Percentiles rank a stretch among this genome's conserved stretches.
phyloP scores from a whole-genome alignment of 1,140 invertebrate species.

The Ips nitidus region DNA sequence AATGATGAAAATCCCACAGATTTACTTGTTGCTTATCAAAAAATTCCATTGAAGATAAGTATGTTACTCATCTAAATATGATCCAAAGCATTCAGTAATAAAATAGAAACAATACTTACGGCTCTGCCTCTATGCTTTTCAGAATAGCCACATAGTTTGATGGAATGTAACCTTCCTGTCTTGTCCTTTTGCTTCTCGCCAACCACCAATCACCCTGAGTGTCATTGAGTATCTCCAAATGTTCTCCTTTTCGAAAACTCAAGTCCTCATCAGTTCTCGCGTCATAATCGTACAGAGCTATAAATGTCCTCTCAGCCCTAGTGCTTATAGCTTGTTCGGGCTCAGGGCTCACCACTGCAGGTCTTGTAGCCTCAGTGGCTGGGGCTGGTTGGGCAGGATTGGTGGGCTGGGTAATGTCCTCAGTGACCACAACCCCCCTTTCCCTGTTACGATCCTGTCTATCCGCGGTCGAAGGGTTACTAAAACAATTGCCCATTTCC shows the following conservation, averaged over 20 bases:
- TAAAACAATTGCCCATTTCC: constrained; percentile 73
- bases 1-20: too few species aligned
- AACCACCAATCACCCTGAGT: constrained; percentile 99
- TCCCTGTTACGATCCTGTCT: constrained; percentile 63
- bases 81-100: not conserved
- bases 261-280: constrained; percentile 98
- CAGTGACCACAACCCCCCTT: constrained; percentile 50
- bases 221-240: constrained; percentile 97
- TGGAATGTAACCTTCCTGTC: constrained; percentile 97
- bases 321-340: constrained; percentile 57
- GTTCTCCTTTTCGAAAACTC: constrained; percentile 97
- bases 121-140: constrained; percentile 99
- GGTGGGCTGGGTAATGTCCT: constrained; percentile 61
- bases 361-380: constrained; percentile 63
- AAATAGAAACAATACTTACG: constrained; percentile 69
- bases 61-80: not conserved
- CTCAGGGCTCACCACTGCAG: constrained; percentile 63
- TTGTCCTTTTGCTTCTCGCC: constrained; percentile 90
- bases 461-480: constrained; percentile 65
- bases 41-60: too few species aligned
- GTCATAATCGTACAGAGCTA: constrained; percentile 98
- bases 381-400: constrained; percentile 64
- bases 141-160: constrained; percentile 99
- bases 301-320: constrained; percentile 82
- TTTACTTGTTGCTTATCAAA: too few species aligned